Evolutionary conservation across 2,888 invertebrate genomes (phyloP), one percentile per base, ranked within the genome.

Genomic region (Fragum fragum): DNA sequence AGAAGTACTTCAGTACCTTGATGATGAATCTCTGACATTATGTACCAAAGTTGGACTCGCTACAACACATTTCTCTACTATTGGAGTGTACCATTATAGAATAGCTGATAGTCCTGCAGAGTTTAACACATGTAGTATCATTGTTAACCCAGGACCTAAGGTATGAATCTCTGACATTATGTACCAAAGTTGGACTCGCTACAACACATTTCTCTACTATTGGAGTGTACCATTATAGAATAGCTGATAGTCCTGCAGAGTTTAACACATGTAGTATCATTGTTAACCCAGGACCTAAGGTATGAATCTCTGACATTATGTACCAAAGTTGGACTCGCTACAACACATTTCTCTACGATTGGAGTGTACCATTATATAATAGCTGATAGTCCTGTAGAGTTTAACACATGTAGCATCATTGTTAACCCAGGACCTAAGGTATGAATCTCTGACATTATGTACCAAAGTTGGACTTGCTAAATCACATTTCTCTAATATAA

Each of bases 401-500:
- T 91, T 55, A 89, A 88, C 73, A 91, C 93, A 5, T 93, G 92
- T 68, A 93, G 93, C 66, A 87, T 94, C 18, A 90, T 94, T 73
- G 92, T 92, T 59, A 91, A 92, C 71, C 92, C 92, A 18, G 94
- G 94, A 68, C 90, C 93, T 23, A 92, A 93, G 93, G 94, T 94
- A 79, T 66, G 88, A 9, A 36, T 36, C 9, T 6, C 9, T 36
- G 36, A 85, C 79, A 29, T 71, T 92, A 76, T 90, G 92, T 87
- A 91, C 92, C 11, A 86, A 86, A 11, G 89, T 92, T 18, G 94
- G 94, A 3, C 84, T 92, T 5, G 91, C 93, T 28, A 90, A 91
- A 0, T 87, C 90, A 6, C 88, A 90, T 68, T 90, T 93, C 63
- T 90, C 90, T 72, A 90, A 91, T 5, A 92, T 93, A n/a, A 94